Percentiles rank a stretch among this genome's conserved stretches.
Conservation (phyloP, 2,113 vertebrate genomes). For the Hippocampus zosterae region DNA sequence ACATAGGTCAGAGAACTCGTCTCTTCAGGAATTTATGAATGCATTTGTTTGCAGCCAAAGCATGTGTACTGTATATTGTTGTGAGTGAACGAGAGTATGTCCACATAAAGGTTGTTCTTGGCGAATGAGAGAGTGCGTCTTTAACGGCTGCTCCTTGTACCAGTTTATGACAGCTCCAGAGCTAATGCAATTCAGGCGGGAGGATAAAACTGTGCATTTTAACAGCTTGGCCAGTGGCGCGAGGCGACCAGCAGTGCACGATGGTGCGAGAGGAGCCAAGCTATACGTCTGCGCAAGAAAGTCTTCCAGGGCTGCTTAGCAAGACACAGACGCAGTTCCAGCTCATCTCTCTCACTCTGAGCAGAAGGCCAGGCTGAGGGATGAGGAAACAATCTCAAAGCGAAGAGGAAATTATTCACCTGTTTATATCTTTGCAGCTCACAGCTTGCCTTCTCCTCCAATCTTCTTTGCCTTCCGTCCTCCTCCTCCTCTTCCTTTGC, state of each 20-base stretch:
- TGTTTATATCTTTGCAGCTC: conserved; percentile 57
- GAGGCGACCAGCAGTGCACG: conserved; percentile 29
- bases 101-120: conserved; percentile 18
- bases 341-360: conserved; percentile 29
- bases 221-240: conserved; percentile 52
- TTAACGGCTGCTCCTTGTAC: conserved; percentile 44
- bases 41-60: conserved; percentile 10
- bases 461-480: conserved; percentile 36
- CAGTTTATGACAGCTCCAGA: conserved; percentile 46
- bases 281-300: conserved; percentile 53
- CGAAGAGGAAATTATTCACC: conserved; percentile 57
- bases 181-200: conserved; percentile 51
- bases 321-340: conserved; percentile 26
- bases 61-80: conserved; percentile 3
- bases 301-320: conserved; percentile 42
- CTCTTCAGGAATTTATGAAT: conserved; percentile 34
- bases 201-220: conserved; percentile 52
- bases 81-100: conserved; percentile 4
- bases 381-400: conserved; percentile 54
- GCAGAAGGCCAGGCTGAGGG: conserved; percentile 32
- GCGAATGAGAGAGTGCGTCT: conserved; percentile 24
- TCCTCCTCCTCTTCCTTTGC: conserved; percentile 16
- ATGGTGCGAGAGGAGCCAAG: conserved; percentile 30
- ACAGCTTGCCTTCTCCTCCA: conserved; percentile 40
- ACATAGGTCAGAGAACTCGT: conserved; percentile 50